A percentile compares a stretch with the other conserved stretches of the same genome.
Evolutionary conservation across 2,888 invertebrate genomes (phyloP).

Genomic region (Prenolepis imparis): DNA sequence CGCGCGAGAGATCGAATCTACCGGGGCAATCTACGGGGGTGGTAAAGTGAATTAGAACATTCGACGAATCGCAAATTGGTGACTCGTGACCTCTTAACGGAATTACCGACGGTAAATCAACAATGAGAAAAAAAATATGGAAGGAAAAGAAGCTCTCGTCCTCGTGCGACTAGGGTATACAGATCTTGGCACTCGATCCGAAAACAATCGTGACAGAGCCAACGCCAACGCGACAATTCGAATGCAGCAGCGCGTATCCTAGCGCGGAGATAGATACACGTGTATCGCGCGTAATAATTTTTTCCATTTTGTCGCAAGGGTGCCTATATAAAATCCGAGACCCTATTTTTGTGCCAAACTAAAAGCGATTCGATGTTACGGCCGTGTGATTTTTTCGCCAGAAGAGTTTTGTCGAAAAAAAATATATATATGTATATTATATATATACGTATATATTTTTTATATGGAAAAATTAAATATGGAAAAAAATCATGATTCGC

Average conservation of each 20-base stretch:
- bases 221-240: conserved; percentile 44
- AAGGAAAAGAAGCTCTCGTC: conserved; percentile 58
- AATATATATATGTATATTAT: not conserved
- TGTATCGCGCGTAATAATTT: conserved; percentile 48
- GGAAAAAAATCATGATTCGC: conserved; percentile 18
- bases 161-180: conserved; percentile 31
- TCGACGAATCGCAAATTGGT: conserved; percentile 75
- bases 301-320: conserved; percentile 28
- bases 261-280: conserved; percentile 19
- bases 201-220: conserved; percentile 55
- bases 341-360: conserved; percentile 17
- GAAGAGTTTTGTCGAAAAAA: not conserved
- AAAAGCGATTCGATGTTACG: conserved; percentile 16
- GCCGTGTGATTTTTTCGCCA: conserved; percentile 13
- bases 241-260: conserved; percentile 8
- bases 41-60: conserved; percentile 77
- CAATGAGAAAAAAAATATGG: conserved; percentile 64
- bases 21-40: conserved; percentile 9
- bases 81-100: conserved; percentile 74
- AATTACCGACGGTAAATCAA: conserved; percentile 80
- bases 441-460: not conserved
- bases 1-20: conserved; percentile 47
- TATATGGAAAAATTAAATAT: no score
- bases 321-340: conserved; percentile 18
- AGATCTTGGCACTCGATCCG: conserved; percentile 51